Base-by-base conservation (phyloP, 2,888 invertebrate genomes). In the Pseudeuparius sepicola region DNA sequence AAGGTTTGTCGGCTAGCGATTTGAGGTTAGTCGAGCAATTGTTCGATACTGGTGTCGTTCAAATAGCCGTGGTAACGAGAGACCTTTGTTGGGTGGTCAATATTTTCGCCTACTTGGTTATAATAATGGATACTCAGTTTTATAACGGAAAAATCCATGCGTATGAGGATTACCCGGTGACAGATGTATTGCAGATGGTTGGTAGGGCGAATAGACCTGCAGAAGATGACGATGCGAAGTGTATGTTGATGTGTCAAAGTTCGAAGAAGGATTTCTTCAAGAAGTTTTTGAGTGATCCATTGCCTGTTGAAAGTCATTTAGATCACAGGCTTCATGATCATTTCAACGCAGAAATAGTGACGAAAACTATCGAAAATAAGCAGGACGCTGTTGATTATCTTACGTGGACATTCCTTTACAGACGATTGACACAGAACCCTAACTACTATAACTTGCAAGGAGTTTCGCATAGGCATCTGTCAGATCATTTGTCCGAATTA, bases 371-470 rank as follows among this genome's bases (percentile, higher is more conserved):
- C 50, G 98, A 98, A 66, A 98, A 98, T 67, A 99, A 99, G 57
- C 98, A 99, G 60, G 98, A 99, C 57, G 97, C 97, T 0, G 97
- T 99, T 0, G 98, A 99, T 68, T 98, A 98, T 55, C 70, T 99
- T 12, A 99, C 98, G 0, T 99, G 98, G 98, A 98, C 97, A 0
- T 93, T 98, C 70, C 67, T 99, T 7, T 99, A 99, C 60, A 70
- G 97, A 3, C 69, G 98, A 29, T 74, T 98, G 52, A 96, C 98
- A 2, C 96, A 97, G 67, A 99, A 99, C 67, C 98, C 98, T 1
- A 99, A 99, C 64, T 99, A 99, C 58, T 99, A 99, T 63, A 96
- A 94, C 57, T 67, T 98, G 28, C 96, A 97, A 63, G 93, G 94
- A 1, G 88, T 96, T 2, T 88, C 94, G 0, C 96, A 97, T 59